Evolutionary conservation across 1,140 invertebrate genomes (phyloP).

Genomic region (Drosophila pseudoobscura): DNA sequence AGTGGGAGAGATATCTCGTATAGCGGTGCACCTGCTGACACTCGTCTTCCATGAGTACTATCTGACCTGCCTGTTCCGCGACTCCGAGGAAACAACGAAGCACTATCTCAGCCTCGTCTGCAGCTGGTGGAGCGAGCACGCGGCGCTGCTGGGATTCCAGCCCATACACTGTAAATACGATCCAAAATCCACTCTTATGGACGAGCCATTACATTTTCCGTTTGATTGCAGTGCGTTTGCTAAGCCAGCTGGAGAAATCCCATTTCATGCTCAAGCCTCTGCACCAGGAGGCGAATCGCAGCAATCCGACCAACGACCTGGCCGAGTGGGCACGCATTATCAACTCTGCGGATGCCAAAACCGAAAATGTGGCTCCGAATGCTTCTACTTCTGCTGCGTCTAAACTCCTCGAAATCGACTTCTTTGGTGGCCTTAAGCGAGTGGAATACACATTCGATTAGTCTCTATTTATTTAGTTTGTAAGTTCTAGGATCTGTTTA

Average conservation of each 20-base stretch:
- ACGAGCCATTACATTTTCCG: neutral
- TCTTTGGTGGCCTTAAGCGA: constrained; percentile 26
- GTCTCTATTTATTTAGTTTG: neutral
- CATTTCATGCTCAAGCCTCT: constrained; percentile 73
- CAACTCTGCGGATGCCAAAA: constrained; percentile 28
- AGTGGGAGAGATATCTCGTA: constrained; percentile 63
- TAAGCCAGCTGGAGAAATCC: constrained; percentile 54
- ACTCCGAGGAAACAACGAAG: constrained; percentile 75
- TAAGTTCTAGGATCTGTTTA: neutral
- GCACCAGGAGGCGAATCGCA: constrained; percentile 53
- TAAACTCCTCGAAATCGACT: constrained; percentile 28
- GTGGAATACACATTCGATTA: constrained; percentile 33
- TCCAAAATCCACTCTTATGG: neutral
- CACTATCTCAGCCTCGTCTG: constrained; percentile 71
- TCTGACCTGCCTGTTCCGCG: constrained; percentile 62
- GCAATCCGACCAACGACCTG: constrained; percentile 54
- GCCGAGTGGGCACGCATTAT: constrained; percentile 63
- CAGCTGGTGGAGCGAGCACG: constrained; percentile 67
- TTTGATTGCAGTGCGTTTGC: constrained; percentile 55
- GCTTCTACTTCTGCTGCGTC: neutral
- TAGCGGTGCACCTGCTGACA: constrained; percentile 65
- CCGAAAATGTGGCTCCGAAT: neutral
- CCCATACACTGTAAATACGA: constrained; percentile 58
- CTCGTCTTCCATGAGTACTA: constrained; percentile 75
- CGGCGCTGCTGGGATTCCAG: constrained; percentile 48